Percentiles rank a stretch among this genome's conserved stretches.
These are phyloP conservation scores for Chymomyza fuscimana DNA, from an alignment of 2,888 invertebrate species.

Conservation along the genomic window DNA sequence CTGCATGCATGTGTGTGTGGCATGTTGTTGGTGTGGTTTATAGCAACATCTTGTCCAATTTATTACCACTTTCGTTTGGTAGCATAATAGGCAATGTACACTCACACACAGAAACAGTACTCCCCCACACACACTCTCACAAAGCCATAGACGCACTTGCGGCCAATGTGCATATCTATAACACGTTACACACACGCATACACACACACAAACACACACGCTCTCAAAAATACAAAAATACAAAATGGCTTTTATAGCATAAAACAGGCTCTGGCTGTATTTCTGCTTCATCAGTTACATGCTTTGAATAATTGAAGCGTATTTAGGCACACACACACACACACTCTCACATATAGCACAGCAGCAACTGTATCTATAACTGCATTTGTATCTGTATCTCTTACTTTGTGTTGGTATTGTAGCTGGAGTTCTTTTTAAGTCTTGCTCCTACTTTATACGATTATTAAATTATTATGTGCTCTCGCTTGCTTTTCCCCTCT, in stretches of 20 bases:
- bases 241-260: slow-evolving; percentile 39
- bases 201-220: neutral
- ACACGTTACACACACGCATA: slow-evolving; percentile 59
- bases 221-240: slow-evolving; percentile 45
- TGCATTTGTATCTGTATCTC: neutral
- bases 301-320: slow-evolving; percentile 75
- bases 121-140: slow-evolving; percentile 6
- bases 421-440: neutral
- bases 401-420: neutral
- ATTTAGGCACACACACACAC: slow-evolving; percentile 42
- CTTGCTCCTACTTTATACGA: neutral
- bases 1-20: slow-evolving; percentile 33
- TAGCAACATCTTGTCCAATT: slow-evolving; percentile 76
- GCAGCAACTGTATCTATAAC: neutral
- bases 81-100: slow-evolving; percentile 70
- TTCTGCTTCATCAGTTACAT: slow-evolving; percentile 77
- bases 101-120: slow-evolving; percentile 16
- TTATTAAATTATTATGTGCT: slow-evolving; percentile 5
- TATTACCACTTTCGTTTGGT: slow-evolving; percentile 76
- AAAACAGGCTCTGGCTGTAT: slow-evolving; percentile 33
- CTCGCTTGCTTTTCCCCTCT: neutral
- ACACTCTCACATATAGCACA: neutral
- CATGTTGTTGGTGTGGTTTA: slow-evolving; percentile 67
- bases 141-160: slow-evolving; percentile 44
- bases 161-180: slow-evolving; percentile 67